Evolutionary conservation across 2,797 vertebrate genomes (phyloP).

Genomic region (Urocyon cinereoargenteus): DNA sequence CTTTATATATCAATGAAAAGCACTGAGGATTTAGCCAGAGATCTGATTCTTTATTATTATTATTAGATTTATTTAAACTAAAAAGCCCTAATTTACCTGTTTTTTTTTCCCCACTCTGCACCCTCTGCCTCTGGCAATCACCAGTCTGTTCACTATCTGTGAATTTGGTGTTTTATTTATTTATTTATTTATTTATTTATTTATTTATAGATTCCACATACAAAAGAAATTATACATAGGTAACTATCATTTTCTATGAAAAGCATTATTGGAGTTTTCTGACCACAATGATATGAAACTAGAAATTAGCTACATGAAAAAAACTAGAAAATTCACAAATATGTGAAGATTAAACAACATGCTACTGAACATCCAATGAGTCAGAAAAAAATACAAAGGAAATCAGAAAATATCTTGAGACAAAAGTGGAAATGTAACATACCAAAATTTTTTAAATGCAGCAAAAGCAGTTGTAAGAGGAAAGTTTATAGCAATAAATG

Average conservation of each 20-base stretch:
- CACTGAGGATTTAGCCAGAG: neutral
- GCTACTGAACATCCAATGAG: neutral
- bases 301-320: neutral
- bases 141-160: neutral
- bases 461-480: neutral
- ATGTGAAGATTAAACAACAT: neutral
- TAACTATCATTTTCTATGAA: neutral
- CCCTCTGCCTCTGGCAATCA: neutral
- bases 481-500: neutral
- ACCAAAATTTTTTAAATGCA: neutral
- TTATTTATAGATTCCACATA: neutral
- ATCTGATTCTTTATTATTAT: neutral
- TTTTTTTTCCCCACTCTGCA: neutral
- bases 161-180: neutral
- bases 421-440: neutral
- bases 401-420: neutral
- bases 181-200: neutral
- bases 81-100: neutral
- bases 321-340: neutral
- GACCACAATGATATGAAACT: neutral
- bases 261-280: neutral
- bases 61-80: neutral
- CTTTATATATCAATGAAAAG: neutral
- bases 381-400: neutral
- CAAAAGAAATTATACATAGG: neutral